Evolutionary conservation across 2,888 invertebrate genomes (phyloP), one percentile per base, ranked within the genome.

Genomic region (Eurytoma californica): DNA sequence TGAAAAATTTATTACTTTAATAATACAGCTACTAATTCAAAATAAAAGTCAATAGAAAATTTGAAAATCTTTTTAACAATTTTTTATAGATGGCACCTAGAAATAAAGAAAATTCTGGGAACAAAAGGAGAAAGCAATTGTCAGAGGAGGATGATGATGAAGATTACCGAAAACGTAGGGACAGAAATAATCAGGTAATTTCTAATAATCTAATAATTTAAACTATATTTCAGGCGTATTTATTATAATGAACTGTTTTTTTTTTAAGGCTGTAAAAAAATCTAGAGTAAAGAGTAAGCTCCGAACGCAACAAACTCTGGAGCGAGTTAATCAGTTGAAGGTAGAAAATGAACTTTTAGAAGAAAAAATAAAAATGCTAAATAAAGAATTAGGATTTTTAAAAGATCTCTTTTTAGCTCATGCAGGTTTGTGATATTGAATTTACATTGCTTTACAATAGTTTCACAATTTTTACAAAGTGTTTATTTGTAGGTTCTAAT

Each of bases 331-430:
- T 85, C 93, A 94, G 87, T 88, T 96, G 57, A 94, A 95, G 87
- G 93, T 93, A 12, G 96, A 96, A 87, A 96, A 96, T 88, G 95
- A 95, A 87, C 92, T 94, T 85, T 90, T 96, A 47, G 95, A 96
- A 88, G 95, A 95, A 85, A 95, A 95, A 89, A 95, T 96, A 3
- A 95, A 95, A 86, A 94, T 94, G 76, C 91, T 96, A n/a, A 94
- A 95, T 14, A 95, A 95, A 87, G 96, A 96, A 87, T 90, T 96
- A 30, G 94, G 94, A 65, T 95, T 96, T 86, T 91, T 96, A 13
- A 96, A 96, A 89, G 95, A 96, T 86, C 90, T 96, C 74, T 95
- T 96, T 86, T 90, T 96, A 82, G 95, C 95, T 5, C 95, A 96
- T 88, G 95, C 96, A 55, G 94, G 95, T 85, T 61, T 14, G 47